phyloP scores from a whole-genome alignment of 2,888 invertebrate species.

The Lymantria dispar region DNA sequence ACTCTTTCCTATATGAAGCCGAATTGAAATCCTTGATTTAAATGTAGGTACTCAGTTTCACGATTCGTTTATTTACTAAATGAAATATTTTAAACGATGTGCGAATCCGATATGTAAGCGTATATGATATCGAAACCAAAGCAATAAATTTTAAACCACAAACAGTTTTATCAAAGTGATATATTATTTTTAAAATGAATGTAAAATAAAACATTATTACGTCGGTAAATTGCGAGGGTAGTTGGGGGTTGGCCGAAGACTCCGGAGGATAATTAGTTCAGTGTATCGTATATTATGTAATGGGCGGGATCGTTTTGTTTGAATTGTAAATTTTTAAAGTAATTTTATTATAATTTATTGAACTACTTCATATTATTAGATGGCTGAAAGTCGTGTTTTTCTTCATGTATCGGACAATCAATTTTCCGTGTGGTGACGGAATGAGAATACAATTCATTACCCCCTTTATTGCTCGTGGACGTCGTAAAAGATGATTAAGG shows the following conservation, averaged over 20 bases:
- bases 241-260: conserved; percentile 17
- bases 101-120: not conserved
- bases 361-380: no score
- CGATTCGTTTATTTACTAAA: no score
- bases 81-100: not conserved
- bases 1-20: no score
- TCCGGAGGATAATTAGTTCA: conserved; percentile 26
- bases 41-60: no score
- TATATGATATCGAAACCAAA: not conserved
- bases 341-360: conserved; percentile 15
- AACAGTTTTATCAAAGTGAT: conserved; percentile 17
- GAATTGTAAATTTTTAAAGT: conserved; percentile 9
- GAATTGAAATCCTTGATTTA: no score
- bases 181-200: conserved; percentile 27
- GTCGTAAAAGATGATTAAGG: no score
- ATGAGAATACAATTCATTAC: no score
- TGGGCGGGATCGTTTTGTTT: conserved; percentile 17
- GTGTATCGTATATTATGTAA: conserved; percentile 17
- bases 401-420: not conserved
- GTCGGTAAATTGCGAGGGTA: conserved; percentile 18
- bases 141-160: not conserved
- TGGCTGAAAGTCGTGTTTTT: no score
- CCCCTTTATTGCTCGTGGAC: no score
- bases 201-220: conserved; percentile 23
- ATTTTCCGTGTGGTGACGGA: not conserved